phyloP scores from a whole-genome alignment of 2,113 vertebrate genomes.

The Nothoprocta pentlandii region DNA sequence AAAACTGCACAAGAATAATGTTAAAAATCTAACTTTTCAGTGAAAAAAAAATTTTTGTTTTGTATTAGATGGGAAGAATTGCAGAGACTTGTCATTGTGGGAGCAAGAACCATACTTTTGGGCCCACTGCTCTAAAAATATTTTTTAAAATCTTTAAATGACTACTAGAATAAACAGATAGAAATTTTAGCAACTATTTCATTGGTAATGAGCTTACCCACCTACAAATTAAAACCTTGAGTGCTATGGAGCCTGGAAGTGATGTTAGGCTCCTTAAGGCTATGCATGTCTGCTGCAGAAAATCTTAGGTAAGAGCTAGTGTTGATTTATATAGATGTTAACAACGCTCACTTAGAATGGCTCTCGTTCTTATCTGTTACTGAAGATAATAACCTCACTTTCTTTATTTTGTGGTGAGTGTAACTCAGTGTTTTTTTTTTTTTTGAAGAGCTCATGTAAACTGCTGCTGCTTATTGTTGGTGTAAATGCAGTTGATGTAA shows the following conservation, averaged over 20 bases:
- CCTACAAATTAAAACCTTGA: background rate
- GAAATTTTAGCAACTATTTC: background rate
- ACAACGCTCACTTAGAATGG: background rate
- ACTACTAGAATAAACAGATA: background rate
- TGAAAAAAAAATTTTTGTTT: background rate
- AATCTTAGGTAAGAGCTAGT: background rate
- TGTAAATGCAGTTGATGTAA: conserved; percentile 17
- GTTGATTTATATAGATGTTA: background rate
- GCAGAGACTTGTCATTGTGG: background rate
- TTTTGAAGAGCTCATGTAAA: background rate
- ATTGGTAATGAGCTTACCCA: background rate
- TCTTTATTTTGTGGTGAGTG: background rate
- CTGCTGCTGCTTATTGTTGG: background rate
- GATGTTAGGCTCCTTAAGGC: background rate
- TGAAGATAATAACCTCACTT: background rate
- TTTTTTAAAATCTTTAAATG: background rate
- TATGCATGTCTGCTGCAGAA: background rate
- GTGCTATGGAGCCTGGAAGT: background rate
- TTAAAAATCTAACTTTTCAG: background rate
- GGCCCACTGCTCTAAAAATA: background rate
- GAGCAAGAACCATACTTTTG: background rate
- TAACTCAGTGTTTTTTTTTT: background rate
- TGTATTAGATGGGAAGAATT: background rate
- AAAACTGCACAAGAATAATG: background rate
- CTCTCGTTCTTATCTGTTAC: background rate